A percentile compares a stretch with the other conserved stretches of the same genome.
These are phyloP conservation scores for Crenuchus spilurus DNA, from an alignment of 2,797 vertebrate genomes.

Conservation along the genomic window DNA sequence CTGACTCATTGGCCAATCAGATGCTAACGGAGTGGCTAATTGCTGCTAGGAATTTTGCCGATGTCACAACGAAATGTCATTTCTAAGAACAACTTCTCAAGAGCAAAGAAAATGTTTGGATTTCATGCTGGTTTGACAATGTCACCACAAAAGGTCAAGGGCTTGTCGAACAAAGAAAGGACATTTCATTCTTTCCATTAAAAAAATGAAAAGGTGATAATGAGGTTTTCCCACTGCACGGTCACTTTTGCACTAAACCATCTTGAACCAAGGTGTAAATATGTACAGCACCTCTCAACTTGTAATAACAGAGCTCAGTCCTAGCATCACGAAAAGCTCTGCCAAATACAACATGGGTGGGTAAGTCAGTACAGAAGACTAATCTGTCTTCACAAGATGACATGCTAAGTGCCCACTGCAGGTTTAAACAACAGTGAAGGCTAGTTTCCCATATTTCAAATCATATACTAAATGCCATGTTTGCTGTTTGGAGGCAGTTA, in stretches of 20 bases:
- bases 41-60: neutral
- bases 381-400: slow-evolving; percentile 45
- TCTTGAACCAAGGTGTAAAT: neutral
- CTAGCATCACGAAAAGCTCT: neutral
- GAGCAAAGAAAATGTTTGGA: neutral
- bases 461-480: slow-evolving; percentile 30
- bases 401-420: slow-evolving; percentile 24
- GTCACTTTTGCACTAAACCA: neutral
- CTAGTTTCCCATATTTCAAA: slow-evolving; percentile 39
- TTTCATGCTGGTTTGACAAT: neutral
- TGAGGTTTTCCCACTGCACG: neutral
- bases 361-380: slow-evolving; percentile 31
- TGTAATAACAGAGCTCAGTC: slow-evolving; percentile 5
- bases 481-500: neutral
- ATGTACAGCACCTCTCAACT: neutral
- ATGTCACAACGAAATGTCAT: neutral
- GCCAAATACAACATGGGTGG: slow-evolving; percentile 47
- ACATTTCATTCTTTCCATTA: neutral
- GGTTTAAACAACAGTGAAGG: slow-evolving; percentile 30
- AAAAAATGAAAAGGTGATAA: too few species aligned
- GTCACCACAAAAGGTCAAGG: neutral
- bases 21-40: neutral
- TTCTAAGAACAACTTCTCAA: neutral
- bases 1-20: neutral
- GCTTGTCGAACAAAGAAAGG: neutral